Conservation (phyloP, 2,888 invertebrate species). For the Pseudococcus longispinus region DNA sequence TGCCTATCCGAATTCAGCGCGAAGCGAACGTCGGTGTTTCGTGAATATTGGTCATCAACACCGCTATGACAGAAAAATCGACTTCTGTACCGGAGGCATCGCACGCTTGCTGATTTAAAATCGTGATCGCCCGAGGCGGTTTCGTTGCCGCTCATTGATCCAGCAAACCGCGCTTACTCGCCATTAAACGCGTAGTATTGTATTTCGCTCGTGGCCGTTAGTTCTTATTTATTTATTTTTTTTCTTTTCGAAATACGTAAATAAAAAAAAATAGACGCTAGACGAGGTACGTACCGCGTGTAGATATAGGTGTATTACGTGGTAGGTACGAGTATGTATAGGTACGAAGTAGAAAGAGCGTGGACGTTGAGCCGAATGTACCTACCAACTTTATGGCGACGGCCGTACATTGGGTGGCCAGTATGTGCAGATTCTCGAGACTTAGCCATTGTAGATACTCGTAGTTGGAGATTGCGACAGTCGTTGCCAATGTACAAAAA, state of each 20-base stretch:
- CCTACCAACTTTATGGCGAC: no score
- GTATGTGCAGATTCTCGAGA: no score
- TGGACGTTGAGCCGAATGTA: no score
- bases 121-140: constrained; percentile 44
- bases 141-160: constrained; percentile 44
- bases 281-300: no score
- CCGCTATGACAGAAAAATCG: constrained; percentile 14
- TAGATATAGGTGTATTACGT: neutral
- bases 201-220: constrained; percentile 12
- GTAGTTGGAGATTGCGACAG: no score
- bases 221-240: constrained; percentile 16
- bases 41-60: constrained; percentile 23
- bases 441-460: no score
- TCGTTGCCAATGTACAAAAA: no score
- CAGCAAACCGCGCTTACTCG: constrained; percentile 45
- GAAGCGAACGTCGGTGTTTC: neutral
- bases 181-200: neutral
- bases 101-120: constrained; percentile 48
- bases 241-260: neutral
- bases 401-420: no score
- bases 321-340: neutral
- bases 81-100: constrained; percentile 55
- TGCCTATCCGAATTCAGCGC: neutral
- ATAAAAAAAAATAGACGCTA: neutral
- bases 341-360: neutral